Conservation (phyloP, 2,797 vertebrate genomes). For the Margarornis squamiger region DNA sequence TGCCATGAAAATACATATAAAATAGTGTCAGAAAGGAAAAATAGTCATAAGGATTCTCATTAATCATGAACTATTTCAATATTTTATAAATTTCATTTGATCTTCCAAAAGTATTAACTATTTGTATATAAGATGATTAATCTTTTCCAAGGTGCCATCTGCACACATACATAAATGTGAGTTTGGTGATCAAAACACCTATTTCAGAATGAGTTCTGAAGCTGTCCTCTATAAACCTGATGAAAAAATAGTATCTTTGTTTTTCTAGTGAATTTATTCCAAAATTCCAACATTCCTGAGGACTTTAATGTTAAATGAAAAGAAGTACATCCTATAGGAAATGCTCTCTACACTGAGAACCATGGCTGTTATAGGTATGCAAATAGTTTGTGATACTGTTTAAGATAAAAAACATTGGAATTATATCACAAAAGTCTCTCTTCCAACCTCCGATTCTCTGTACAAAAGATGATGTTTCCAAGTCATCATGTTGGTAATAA, state of each 20-base stretch:
- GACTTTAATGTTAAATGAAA: not conserved
- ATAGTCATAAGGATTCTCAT: not conserved
- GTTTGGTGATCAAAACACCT: not conserved
- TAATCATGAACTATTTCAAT: not conserved
- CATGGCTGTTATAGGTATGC: not conserved
- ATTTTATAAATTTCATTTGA: not conserved
- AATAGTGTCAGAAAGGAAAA: not conserved
- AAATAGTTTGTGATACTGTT: not conserved
- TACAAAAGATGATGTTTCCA: not conserved
- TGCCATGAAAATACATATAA: not conserved
- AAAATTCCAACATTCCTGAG: not conserved
- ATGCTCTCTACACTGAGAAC: not conserved
- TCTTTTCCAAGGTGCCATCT: not conserved
- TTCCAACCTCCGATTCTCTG: not conserved
- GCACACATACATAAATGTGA: rapidly evolving
- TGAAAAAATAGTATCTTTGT: not conserved
- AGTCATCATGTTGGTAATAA: not conserved
- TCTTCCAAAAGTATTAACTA: not conserved
- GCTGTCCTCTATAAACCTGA: not conserved
- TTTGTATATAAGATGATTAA: not conserved
- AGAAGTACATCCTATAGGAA: not conserved
- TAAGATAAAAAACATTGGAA: not conserved
- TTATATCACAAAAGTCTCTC: not conserved
- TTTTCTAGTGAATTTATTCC: not conserved
- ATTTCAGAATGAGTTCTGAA: not conserved